Evolutionary conservation across 2,113 vertebrate genomes (phyloP).

Genomic region (Anhinga anhinga): DNA sequence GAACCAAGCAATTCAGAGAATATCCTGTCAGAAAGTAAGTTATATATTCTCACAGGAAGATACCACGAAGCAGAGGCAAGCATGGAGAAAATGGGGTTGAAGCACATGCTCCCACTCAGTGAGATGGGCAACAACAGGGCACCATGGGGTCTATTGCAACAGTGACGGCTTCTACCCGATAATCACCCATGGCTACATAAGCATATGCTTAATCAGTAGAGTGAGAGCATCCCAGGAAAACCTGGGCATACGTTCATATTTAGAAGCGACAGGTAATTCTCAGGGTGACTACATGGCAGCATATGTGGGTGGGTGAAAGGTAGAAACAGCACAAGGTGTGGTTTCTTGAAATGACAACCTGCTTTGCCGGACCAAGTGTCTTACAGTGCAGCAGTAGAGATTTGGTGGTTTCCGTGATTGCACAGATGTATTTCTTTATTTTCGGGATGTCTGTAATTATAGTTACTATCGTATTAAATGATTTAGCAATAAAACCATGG

Average conservation of each 20-base stretch:
- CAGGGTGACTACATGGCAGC: neutral
- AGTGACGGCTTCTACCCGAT: neutral
- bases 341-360: neutral
- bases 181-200: neutral
- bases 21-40: neutral
- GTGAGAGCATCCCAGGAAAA: neutral
- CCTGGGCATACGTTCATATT: neutral
- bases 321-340: neutral
- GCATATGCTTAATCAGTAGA: neutral
- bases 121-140: neutral
- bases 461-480: neutral
- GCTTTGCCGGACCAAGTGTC: neutral
- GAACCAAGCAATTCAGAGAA: neutral
- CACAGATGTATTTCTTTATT: neutral
- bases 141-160: fast-evolving
- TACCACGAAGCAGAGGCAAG: neutral
- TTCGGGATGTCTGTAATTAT: neutral
- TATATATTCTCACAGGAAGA: neutral
- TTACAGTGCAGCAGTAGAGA: neutral
- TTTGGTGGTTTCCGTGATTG: neutral
- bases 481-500: neutral
- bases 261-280: neutral
- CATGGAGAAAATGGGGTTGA: neutral
- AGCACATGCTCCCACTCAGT: neutral
- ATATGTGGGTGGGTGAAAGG: neutral